phyloP scores from a whole-genome alignment of 2,888 invertebrate species.

The Tricholauxania praeusta region DNA sequence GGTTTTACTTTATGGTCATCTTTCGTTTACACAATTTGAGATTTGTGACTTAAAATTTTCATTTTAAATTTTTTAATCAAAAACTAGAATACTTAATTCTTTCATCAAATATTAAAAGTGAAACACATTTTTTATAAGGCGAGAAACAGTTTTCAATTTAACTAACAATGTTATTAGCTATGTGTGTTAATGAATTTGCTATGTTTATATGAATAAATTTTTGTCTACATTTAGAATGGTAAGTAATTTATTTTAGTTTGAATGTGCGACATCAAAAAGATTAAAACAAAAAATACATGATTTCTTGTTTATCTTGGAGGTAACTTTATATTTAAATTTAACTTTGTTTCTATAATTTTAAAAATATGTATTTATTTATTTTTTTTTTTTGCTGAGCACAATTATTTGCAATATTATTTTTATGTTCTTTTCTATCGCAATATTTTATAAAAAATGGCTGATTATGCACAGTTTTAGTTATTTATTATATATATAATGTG shows the following conservation, averaged over 20 bases:
- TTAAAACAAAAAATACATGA: slow-evolving; percentile 1
- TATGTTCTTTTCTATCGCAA: too few species aligned
- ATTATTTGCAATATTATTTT: too few species aligned
- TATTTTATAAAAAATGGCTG: not conserved
- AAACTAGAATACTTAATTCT: too few species aligned
- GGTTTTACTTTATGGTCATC: not conserved
- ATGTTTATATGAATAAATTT: slow-evolving; percentile 12
- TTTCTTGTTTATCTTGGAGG: slow-evolving; percentile 26
- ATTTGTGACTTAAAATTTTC: not conserved
- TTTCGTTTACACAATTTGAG: not conserved
- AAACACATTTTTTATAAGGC: too few species aligned
- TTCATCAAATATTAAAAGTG: too few species aligned
- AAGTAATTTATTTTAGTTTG: slow-evolving; percentile 13
- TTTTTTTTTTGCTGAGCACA: too few species aligned
- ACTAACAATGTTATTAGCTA: not conserved
- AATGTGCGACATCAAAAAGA: slow-evolving; percentile 26
- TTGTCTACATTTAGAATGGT: not conserved
- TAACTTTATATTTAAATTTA: slow-evolving; percentile 28
- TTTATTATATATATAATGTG: slow-evolving; percentile 15
- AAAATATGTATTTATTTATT: not conserved
- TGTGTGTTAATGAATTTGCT: slow-evolving; percentile 11
- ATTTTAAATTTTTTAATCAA: not conserved
- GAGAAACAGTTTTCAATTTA: not conserved
- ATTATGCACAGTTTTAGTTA: slow-evolving; percentile 17
- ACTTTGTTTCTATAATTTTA: slow-evolving; percentile 11